These are phyloP conservation scores for Papilio machaon DNA, from an alignment of 1,140 invertebrate species.

Conservation along the genomic window DNA sequence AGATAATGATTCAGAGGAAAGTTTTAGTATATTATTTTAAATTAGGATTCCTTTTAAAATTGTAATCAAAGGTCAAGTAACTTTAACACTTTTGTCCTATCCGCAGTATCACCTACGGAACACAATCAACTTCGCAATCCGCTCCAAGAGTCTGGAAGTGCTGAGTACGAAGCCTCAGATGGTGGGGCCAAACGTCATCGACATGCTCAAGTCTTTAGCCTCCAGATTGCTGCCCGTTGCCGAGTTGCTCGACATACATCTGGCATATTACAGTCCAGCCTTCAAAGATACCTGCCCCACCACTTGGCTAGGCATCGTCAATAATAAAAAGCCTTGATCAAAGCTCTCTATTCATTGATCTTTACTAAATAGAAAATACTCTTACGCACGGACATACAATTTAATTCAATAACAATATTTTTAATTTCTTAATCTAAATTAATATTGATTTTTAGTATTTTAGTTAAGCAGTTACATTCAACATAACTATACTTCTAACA, in stretches of 20 bases:
- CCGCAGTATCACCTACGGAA: constrained; percentile 69
- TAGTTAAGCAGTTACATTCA: too few species aligned
- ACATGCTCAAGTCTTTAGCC: constrained; percentile 64
- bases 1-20: too few species aligned
- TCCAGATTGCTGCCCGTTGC: constrained; percentile 60
- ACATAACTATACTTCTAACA: background rate
- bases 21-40: too few species aligned
- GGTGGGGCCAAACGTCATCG: constrained; percentile 64
- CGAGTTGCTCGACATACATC: constrained; percentile 66
- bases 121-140: constrained; percentile 66
- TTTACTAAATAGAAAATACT: background rate
- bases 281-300: constrained; percentile 69
- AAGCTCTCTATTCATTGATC: constrained; percentile 15
- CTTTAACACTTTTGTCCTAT: constrained; percentile 26
- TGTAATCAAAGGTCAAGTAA: background rate
- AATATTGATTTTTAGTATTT: too few species aligned
- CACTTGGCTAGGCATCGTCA: constrained; percentile 71
- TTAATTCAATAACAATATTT: too few species aligned
- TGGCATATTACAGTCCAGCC: constrained; percentile 66
- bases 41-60: too few species aligned
- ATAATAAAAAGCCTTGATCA: constrained; percentile 65
- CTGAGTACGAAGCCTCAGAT: constrained; percentile 61
- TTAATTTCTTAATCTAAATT: too few species aligned
- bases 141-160: constrained; percentile 53
- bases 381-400: background rate